phyloP scores from a whole-genome alignment of 2,113 vertebrate genomes.

The Dascyllus trimaculatus region DNA sequence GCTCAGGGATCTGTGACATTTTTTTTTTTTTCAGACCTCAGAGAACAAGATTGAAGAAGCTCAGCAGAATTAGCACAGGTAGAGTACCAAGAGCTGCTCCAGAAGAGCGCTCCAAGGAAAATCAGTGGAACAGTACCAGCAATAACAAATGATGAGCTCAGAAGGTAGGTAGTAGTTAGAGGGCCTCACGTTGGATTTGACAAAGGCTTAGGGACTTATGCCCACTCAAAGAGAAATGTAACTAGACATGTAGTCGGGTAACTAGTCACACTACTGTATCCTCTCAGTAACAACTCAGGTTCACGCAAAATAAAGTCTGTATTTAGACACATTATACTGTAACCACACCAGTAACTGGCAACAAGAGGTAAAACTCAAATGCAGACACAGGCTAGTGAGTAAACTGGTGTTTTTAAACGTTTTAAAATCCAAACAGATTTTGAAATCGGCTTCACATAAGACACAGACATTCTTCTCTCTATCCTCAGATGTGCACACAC shows the following conservation, averaged over 20 bases:
- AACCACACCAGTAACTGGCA: background rate
- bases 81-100: background rate
- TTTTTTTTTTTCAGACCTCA: background rate
- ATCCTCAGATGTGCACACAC: too few species aligned
- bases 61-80: background rate
- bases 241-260: background rate
- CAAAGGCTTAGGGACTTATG: background rate
- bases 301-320: background rate
- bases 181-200: background rate
- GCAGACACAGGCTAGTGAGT: too few species aligned
- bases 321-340: background rate
- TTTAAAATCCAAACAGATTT: too few species aligned
- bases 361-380: conserved; percentile 3
- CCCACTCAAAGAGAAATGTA: background rate
- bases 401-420: too few species aligned
- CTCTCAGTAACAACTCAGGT: background rate
- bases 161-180: background rate
- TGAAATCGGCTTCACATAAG: too few species aligned
- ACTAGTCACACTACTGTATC: background rate
- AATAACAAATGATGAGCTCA: too few species aligned
- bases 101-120: background rate
- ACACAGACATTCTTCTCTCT: too few species aligned
- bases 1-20: background rate
- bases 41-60: background rate
- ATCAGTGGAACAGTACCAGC: background rate